Evolutionary conservation across 2,797 vertebrate species (phyloP).

Genomic region (Peromyscus melanophrys): DNA sequence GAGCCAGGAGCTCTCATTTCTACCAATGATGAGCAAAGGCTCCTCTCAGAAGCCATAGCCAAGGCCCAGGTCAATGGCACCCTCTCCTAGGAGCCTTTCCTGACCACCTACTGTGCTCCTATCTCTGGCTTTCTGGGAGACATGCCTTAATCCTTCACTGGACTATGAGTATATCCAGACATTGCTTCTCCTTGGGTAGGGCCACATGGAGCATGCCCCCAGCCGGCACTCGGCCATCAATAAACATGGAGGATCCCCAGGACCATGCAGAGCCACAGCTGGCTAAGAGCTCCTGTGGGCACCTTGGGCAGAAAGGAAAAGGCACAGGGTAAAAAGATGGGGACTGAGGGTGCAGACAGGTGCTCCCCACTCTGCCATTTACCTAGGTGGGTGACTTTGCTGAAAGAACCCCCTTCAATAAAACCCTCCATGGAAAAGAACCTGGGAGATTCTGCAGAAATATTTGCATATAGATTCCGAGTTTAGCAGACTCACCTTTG

Average conservation of each 20-base stretch:
- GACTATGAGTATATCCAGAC: not conserved
- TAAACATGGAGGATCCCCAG: not conserved
- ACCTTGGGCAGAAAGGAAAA: not conserved
- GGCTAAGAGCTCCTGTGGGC: not conserved
- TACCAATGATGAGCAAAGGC: not conserved
- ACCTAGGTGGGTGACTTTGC: not conserved
- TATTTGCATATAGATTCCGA: not conserved
- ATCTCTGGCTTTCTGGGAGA: not conserved
- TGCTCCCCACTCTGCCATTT: not conserved
- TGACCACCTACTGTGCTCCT: not conserved
- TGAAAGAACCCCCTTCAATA: not conserved
- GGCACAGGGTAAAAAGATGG: rapidly evolving
- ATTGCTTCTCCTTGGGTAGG: not conserved
- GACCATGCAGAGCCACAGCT: not conserved
- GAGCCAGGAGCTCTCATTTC: not conserved
- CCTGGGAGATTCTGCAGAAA: not conserved
- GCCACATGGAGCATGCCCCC: not conserved
- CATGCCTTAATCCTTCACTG: not conserved
- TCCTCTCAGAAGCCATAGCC: not conserved
- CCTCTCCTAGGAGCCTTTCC: not conserved
- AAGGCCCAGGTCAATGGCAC: not conserved
- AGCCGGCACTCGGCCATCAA: not conserved
- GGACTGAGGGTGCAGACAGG: not conserved
- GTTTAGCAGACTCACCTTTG: not conserved
- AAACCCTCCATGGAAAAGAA: not conserved